These are phyloP conservation scores for Zophobas atratus DNA, from an alignment of 1,140 invertebrate species.

Conservation along the genomic window DNA sequence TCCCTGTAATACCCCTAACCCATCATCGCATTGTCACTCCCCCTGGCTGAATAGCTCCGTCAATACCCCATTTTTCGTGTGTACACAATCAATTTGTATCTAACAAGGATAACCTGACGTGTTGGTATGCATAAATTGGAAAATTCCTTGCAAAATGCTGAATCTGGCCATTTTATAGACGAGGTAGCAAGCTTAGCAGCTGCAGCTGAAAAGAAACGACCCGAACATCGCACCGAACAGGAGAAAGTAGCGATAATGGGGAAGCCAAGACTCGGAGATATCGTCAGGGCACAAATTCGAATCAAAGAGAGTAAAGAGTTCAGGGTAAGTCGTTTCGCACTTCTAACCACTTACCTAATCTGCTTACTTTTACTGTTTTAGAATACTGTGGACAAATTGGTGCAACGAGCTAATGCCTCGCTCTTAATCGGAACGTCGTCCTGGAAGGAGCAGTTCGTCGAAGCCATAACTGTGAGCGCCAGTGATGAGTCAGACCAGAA, in stretches of 20 bases:
- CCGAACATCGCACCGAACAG: constrained; percentile 79
- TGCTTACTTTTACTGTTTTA: constrained; percentile 66
- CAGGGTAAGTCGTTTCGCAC: constrained; percentile 79
- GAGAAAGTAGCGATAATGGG: constrained; percentile 94
- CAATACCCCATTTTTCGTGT: neutral
- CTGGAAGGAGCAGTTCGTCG: constrained; percentile 98
- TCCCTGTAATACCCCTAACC: no score
- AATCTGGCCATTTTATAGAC: constrained; percentile 64
- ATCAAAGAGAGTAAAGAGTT: constrained; percentile 99
- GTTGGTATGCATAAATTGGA: neutral
- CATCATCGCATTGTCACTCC: no score
- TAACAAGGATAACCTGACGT: neutral
- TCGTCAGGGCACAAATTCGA: constrained; percentile 85
- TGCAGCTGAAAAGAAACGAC: constrained; percentile 75
- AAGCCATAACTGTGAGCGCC: constrained; percentile 94
- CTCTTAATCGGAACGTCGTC: constrained; percentile 95
- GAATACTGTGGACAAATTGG: constrained; percentile 98
- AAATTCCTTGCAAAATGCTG: neutral
- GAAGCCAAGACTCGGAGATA: constrained; percentile 90
- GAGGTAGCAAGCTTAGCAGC: constrained; percentile 74
- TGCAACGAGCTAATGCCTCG: constrained; percentile 96
- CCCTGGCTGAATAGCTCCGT: no score
- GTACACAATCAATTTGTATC: neutral
- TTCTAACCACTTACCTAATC: neutral
- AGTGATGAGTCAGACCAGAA: constrained; percentile 79